phyloP scores from a whole-genome alignment of 2,888 invertebrate genomes.

The Pasiphila rectangulata region DNA sequence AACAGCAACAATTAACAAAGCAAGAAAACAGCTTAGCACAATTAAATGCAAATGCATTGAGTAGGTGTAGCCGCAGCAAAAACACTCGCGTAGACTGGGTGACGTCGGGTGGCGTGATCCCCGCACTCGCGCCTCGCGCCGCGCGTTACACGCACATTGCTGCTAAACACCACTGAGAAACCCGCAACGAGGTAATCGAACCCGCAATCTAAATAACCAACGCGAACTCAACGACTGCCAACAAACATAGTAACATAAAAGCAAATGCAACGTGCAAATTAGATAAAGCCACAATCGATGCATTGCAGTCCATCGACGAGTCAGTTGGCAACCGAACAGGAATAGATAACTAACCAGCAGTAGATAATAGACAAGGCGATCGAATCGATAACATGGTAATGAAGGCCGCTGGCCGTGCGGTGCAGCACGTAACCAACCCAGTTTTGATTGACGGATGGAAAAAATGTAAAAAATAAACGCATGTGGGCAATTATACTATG shows the following conservation, averaged over 20 bases:
- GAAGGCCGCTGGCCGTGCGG: slow-evolving; percentile 26
- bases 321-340: slow-evolving; percentile 8
- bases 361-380: slow-evolving; percentile 8
- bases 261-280: slow-evolving; percentile 22
- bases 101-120: slow-evolving; percentile 34
- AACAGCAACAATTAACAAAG: slow-evolving; percentile 18
- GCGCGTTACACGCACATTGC: slow-evolving; percentile 4
- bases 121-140: background rate
- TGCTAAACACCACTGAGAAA: background rate
- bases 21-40: slow-evolving; percentile 26
- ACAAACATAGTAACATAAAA: slow-evolving; percentile 11
- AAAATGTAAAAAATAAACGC: slow-evolving; percentile 24
- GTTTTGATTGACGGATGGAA: slow-evolving; percentile 27
- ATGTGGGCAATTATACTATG: slow-evolving; percentile 27
- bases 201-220: slow-evolving; percentile 11
- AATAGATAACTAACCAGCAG: slow-evolving; percentile 11
- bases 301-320: slow-evolving; percentile 21
- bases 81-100: slow-evolving; percentile 28
- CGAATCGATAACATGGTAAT: slow-evolving; percentile 16
- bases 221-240: background rate
- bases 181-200: background rate
- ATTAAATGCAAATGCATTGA: slow-evolving; percentile 30
- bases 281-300: slow-evolving; percentile 19
- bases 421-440: slow-evolving; percentile 28
- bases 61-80: slow-evolving; percentile 22